Conservation (phyloP, 1,140 invertebrate genomes). For the Pseudachorutes palmiensis region DNA sequence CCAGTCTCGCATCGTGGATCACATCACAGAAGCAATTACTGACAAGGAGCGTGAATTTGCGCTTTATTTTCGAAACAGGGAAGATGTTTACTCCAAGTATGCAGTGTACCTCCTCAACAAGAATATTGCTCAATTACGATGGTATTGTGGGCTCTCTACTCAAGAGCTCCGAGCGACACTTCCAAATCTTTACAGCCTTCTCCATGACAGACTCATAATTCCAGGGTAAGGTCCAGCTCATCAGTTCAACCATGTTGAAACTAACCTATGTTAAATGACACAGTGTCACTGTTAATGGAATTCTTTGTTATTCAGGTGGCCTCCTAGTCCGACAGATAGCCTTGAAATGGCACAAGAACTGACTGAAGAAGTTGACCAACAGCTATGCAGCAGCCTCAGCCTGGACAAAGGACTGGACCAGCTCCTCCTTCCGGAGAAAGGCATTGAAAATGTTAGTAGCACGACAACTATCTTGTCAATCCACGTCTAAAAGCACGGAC, state of each 20-base stretch:
- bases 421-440: constrained; percentile 14
- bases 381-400: constrained; percentile 29
- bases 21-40: constrained; percentile 59
- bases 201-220: constrained; percentile 40
- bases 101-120: constrained; percentile 80
- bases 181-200: constrained; percentile 57
- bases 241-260: neutral
- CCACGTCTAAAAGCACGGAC: neutral
- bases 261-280: neutral
- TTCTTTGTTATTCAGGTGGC: constrained; percentile 29
- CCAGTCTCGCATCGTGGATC: constrained; percentile 59
- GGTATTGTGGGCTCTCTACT: constrained; percentile 60
- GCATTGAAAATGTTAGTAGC: constrained; percentile 22
- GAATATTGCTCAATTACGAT: constrained; percentile 73
- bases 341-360: constrained; percentile 37
- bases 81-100: constrained; percentile 66
- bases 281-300: no score
- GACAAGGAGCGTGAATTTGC: constrained; percentile 75
- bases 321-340: constrained; percentile 28
- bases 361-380: constrained; percentile 34
- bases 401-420: constrained; percentile 36
- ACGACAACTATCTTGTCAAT: neutral
- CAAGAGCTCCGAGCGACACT: constrained; percentile 62
- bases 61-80: constrained; percentile 63
- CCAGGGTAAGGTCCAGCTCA: constrained; percentile 24